A percentile compares a stretch with the other conserved stretches of the same genome.
Evolutionary conservation across 1,140 invertebrate species (phyloP).

Genomic region (Drosophila jambulina): DNA sequence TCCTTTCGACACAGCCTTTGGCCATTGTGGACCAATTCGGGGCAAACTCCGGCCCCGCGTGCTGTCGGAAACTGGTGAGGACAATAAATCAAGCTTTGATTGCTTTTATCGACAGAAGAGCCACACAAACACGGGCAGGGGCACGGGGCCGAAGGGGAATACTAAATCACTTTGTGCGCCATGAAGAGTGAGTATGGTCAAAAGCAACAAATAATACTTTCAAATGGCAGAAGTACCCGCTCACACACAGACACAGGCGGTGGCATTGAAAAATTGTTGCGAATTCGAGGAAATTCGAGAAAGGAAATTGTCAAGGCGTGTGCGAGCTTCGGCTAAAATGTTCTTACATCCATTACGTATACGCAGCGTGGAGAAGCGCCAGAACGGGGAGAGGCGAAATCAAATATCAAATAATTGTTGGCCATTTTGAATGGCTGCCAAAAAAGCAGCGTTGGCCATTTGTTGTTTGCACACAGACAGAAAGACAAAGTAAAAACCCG

Average conservation of each 20-base stretch:
- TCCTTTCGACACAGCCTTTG: not conserved
- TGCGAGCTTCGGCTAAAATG: slow-evolving; percentile 31
- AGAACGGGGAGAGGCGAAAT: slow-evolving; percentile 15
- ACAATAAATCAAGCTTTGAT: slow-evolving; percentile 63
- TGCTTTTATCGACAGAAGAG: slow-evolving; percentile 58
- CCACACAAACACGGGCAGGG: slow-evolving; percentile 17
- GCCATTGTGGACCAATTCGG: slow-evolving; percentile 29
- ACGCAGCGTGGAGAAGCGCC: slow-evolving; percentile 38
- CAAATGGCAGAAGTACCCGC: slow-evolving; percentile 16
- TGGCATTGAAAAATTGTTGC: slow-evolving; percentile 51
- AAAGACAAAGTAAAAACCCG: not conserved
- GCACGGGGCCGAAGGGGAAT: slow-evolving; percentile 19
- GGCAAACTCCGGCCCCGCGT: slow-evolving; percentile 12
- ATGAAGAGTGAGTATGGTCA: slow-evolving; percentile 27
- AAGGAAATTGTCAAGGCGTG: slow-evolving; percentile 48
- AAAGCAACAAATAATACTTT: slow-evolving; percentile 48
- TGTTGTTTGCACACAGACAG: slow-evolving; percentile 33
- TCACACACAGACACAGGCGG: slow-evolving; percentile 5
- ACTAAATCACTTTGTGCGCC: slow-evolving; percentile 47
- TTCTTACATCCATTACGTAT: slow-evolving; percentile 56
- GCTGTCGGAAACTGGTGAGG: slow-evolving; percentile 21
- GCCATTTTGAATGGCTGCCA: slow-evolving; percentile 67
- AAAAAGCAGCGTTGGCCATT: slow-evolving; percentile 49
- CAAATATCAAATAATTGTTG: slow-evolving; percentile 73
- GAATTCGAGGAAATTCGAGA: slow-evolving; percentile 21